Evolutionary conservation across 2,888 invertebrate species (phyloP).

Genomic region (Ctena decussata): DNA sequence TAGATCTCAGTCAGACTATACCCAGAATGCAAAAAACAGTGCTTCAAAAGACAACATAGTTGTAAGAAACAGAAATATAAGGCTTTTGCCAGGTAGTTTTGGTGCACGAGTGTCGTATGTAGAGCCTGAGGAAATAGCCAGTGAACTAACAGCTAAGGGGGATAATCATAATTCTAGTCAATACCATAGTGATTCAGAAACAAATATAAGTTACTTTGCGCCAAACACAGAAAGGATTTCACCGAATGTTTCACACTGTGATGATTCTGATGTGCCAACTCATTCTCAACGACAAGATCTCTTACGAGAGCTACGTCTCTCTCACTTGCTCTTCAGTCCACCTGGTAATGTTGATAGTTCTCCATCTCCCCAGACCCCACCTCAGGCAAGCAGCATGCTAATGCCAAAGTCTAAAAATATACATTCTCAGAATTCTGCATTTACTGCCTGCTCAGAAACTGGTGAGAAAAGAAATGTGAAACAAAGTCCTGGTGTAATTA

Average conservation of each 20-base stretch:
- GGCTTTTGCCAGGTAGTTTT: conserved; percentile 23
- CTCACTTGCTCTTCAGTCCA: conserved; percentile 57
- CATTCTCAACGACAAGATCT: conserved; percentile 44
- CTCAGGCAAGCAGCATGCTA: not conserved
- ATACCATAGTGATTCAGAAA: conserved; percentile 12
- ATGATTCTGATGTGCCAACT: conserved; percentile 48
- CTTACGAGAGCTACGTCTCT: conserved; percentile 54
- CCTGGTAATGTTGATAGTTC: not conserved
- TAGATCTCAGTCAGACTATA: conserved; percentile 1
- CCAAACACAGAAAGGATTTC: conserved; percentile 13
- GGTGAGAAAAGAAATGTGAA: conserved; percentile 69
- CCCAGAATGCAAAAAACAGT: not conserved
- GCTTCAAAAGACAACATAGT: not conserved
- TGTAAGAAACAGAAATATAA: not conserved
- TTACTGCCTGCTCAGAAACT: conserved; percentile 79
- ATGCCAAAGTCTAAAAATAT: conserved; percentile 26
- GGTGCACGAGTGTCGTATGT: conserved; percentile 58
- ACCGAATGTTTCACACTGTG: conserved; percentile 21
- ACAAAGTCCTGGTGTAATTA: conserved; percentile 45
- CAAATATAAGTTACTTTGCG: conserved; percentile 43
- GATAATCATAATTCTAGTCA: not conserved
- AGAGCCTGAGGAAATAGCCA: conserved; percentile 46
- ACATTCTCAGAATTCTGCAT: conserved; percentile 69
- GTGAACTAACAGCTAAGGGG: not conserved
- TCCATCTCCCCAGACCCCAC: not conserved